Conservation (phyloP, 2,888 invertebrate genomes). For the Pseudolycoriella hygida region DNA sequence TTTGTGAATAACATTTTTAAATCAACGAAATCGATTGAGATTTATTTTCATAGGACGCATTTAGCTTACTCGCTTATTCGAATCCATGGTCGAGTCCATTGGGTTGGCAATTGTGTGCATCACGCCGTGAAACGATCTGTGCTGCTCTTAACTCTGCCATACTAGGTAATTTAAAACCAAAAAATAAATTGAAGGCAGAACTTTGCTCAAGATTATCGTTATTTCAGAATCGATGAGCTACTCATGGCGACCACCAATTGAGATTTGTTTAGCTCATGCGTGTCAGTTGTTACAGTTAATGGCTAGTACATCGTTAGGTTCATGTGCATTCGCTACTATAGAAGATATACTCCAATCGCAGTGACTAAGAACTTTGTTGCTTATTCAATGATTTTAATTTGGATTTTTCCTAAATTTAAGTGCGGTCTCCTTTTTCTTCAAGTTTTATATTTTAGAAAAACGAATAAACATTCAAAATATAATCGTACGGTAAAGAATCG, state of each 20-base stretch:
- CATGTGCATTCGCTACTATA: slow-evolving; percentile 89
- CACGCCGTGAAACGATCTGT: slow-evolving; percentile 86
- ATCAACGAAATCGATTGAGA: neutral
- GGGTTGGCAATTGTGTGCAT: slow-evolving; percentile 89
- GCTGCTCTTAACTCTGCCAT: slow-evolving; percentile 95
- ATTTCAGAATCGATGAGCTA: slow-evolving; percentile 71
- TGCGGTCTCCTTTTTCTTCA: too few species aligned
- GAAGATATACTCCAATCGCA: slow-evolving; percentile 47
- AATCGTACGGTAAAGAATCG: too few species aligned
- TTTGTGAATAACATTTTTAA: neutral
- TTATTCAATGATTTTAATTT: too few species aligned
- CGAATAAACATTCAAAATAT: too few species aligned
- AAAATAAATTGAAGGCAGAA: neutral
- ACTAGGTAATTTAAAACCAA: slow-evolving; percentile 45
- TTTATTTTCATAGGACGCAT: slow-evolving; percentile 58
- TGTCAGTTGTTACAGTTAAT: slow-evolving; percentile 76
- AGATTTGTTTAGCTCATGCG: slow-evolving; percentile 82
- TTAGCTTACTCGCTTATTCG: slow-evolving; percentile 91
- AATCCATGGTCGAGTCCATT: slow-evolving; percentile 96
- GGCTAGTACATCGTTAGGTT: slow-evolving; percentile 76
- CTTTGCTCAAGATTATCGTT: neutral
- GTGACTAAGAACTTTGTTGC: too few species aligned
- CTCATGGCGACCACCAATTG: slow-evolving; percentile 80
- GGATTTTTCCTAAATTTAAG: too few species aligned
- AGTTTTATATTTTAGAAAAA: too few species aligned